Evolutionary conservation across 1,140 invertebrate species (phyloP).

Genomic region (Drosophila busckii): DNA sequence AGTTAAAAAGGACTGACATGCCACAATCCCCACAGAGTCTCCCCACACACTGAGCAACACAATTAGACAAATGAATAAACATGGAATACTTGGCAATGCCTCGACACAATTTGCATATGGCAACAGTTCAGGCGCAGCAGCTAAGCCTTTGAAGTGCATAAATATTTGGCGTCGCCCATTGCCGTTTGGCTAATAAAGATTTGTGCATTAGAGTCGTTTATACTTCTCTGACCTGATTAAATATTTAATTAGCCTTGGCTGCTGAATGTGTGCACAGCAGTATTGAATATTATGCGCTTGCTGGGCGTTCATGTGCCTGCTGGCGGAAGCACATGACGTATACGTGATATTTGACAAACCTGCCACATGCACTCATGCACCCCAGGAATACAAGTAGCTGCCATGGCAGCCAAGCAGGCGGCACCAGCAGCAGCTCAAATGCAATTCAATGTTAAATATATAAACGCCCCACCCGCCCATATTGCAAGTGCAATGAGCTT

Average conservation of each 20-base stretch:
- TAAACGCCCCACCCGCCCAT: neutral
- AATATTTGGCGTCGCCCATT: conserved; percentile 33
- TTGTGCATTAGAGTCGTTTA: conserved; percentile 44
- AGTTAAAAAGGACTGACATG: conserved; percentile 55
- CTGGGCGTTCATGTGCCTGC: conserved; percentile 41
- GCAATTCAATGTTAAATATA: conserved; percentile 49
- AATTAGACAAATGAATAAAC: conserved; percentile 70
- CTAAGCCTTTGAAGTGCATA: conserved; percentile 19
- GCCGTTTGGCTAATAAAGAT: conserved; percentile 44
- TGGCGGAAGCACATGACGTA: conserved; percentile 59
- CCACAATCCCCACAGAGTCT: conserved; percentile 29
- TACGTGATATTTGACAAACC: conserved; percentile 71
- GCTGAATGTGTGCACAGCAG: conserved; percentile 12
- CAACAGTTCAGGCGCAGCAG: neutral
- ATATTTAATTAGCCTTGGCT: conserved; percentile 64
- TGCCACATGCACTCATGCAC: conserved; percentile 24
- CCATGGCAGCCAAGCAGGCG: conserved; percentile 14
- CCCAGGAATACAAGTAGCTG: neutral
- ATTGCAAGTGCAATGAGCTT: no score
- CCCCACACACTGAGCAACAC: conserved; percentile 43
- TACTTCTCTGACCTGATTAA: conserved; percentile 53
- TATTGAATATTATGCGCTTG: conserved; percentile 30
- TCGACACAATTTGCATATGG: conserved; percentile 27
- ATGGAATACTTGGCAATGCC: conserved; percentile 17
- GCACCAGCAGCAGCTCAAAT: conserved; percentile 10